Percentiles rank a stretch among this genome's conserved stretches.
Conservation (phyloP, 2,797 vertebrate genomes). For the Agapornis canus region DNA sequence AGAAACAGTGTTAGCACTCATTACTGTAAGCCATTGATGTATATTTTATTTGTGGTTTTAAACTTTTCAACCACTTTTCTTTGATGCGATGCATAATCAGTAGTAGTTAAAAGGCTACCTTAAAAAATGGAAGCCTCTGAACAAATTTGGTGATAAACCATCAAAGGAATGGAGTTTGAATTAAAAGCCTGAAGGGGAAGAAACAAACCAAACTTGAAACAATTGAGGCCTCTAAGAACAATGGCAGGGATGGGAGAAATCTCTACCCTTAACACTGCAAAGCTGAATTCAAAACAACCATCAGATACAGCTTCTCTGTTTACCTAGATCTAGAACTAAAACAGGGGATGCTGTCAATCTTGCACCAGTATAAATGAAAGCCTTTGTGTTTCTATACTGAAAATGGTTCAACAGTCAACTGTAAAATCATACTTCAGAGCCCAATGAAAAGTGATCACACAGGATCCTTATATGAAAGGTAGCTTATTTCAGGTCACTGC, state of each 20-base stretch:
- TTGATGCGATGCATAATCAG: conserved; percentile 41
- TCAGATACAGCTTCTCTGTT: neutral
- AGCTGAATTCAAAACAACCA: neutral
- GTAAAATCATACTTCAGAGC: neutral
- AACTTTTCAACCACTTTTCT: conserved; percentile 53
- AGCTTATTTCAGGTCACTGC: neutral
- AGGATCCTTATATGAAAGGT: neutral
- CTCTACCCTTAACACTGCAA: neutral
- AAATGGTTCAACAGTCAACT: neutral
- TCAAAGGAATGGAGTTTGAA: conserved; percentile 12
- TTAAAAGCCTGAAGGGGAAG: conserved; percentile 13
- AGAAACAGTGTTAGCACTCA: conserved; percentile 41
- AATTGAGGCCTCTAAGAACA: neutral
- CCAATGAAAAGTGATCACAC: neutral
- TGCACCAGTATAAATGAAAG: neutral
- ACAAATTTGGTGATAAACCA: conserved; percentile 52
- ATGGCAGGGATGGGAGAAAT: neutral
- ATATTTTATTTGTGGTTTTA: conserved; percentile 67
- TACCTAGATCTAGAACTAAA: neutral
- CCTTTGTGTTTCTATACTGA: neutral
- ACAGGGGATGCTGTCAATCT: neutral
- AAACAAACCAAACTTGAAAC: conserved; percentile 34
- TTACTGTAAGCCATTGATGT: conserved; percentile 47
- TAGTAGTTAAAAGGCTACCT: conserved; percentile 24
- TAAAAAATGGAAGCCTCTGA: conserved; percentile 41